Evolutionary conservation across 2,113 vertebrate genomes (phyloP).

Genomic region (Malaclemys terrapin): DNA sequence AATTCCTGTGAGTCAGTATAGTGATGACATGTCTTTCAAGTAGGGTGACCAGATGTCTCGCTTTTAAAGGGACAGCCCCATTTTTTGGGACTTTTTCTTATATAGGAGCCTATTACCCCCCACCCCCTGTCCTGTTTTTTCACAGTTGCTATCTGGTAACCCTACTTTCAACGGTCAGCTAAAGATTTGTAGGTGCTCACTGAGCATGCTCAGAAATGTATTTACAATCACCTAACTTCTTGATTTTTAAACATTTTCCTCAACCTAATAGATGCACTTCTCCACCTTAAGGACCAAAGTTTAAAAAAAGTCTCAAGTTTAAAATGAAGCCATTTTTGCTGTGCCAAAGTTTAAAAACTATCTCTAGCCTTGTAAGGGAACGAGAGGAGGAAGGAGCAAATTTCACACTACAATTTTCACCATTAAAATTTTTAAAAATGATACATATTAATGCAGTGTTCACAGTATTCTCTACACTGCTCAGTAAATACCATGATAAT

Average conservation of each 20-base stretch:
- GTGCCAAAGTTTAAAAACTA: neutral
- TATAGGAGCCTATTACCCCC: too few species aligned
- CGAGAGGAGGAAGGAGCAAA: neutral
- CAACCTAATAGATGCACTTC: neutral
- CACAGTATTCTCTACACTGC: neutral
- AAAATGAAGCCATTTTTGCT: neutral
- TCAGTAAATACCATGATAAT: conserved; percentile 13
- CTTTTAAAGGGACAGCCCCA: too few species aligned
- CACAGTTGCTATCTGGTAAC: too few species aligned
- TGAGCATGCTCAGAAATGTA: neutral
- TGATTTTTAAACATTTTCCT: neutral
- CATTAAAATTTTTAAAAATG: neutral
- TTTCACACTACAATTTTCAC: conserved; percentile 17
- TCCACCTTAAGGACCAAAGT: neutral
- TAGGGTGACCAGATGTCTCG: too few species aligned
- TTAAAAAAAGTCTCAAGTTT: neutral
- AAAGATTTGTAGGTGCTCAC: neutral
- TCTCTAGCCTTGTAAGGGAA: neutral
- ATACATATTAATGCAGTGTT: neutral
- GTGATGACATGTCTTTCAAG: too few species aligned
- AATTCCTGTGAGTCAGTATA: too few species aligned
- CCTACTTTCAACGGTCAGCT: too few species aligned
- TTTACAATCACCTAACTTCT: neutral
- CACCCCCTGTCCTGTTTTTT: too few species aligned
- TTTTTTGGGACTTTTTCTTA: too few species aligned